A percentile compares a stretch with the other conserved stretches of the same genome.
Evolutionary conservation across 2,113 vertebrate genomes (phyloP).

Genomic region (Suricata suricatta): DNA sequence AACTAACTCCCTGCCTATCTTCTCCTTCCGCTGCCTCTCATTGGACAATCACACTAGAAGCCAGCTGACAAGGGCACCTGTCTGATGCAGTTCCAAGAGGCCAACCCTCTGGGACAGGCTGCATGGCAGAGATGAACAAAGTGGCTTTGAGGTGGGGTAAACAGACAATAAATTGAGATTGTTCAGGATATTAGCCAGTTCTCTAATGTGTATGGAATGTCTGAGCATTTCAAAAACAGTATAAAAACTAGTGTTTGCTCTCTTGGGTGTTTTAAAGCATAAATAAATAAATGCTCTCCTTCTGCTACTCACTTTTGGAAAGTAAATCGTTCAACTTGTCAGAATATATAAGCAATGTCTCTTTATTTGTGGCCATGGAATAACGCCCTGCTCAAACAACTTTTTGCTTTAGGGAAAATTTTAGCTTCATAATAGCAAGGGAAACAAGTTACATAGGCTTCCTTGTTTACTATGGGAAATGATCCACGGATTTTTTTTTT

Average conservation of each 20-base stretch:
- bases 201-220: neutral
- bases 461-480: neutral
- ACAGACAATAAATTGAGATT: neutral
- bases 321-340: conserved; percentile 40
- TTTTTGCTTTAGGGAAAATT: conserved; percentile 59
- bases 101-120: neutral
- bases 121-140: neutral
- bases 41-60: neutral
- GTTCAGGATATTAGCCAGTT: neutral
- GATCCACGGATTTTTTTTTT: neutral
- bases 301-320: conserved; percentile 30
- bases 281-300: conserved; percentile 58
- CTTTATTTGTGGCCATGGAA: neutral
- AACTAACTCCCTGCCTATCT: neutral
- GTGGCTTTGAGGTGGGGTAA: neutral
- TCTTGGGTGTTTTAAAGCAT: conserved; percentile 49
- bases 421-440: conserved; percentile 8
- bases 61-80: rapidly evolving
- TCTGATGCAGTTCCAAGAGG: neutral
- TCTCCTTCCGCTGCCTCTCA: neutral
- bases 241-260: neutral
- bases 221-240: neutral
- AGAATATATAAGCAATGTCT: conserved; percentile 28
- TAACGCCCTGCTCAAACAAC: neutral
- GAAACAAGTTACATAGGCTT: neutral